Evolutionary conservation across 2,888 invertebrate genomes (phyloP).

Genomic region (Rhaphigaster nebulosa): DNA sequence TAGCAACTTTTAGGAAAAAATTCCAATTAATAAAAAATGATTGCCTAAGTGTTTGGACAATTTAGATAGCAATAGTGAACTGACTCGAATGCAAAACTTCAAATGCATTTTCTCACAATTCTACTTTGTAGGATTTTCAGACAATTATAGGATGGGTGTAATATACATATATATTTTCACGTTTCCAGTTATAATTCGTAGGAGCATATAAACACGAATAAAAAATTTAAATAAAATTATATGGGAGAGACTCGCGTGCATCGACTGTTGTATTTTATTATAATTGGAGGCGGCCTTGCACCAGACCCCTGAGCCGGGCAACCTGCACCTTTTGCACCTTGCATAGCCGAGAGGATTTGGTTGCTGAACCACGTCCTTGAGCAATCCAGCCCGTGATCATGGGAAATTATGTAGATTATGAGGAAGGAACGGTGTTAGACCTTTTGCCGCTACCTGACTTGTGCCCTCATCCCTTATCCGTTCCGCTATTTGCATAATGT

Average conservation of each 20-base stretch:
- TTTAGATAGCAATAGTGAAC: too few species aligned
- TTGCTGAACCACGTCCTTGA: conserved; percentile 34
- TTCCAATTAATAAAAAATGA: too few species aligned
- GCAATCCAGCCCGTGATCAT: not conserved
- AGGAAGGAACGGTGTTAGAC: conserved; percentile 1
- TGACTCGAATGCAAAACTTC: too few species aligned
- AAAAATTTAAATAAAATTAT: not conserved
- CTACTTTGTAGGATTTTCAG: too few species aligned
- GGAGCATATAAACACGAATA: not conserved
- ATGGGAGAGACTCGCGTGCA: not conserved
- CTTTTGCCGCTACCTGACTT: conserved; percentile 40
- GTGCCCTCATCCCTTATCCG: conserved; percentile 41
- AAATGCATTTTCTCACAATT: too few species aligned
- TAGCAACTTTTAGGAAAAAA: too few species aligned
- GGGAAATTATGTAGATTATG: conserved; percentile 43
- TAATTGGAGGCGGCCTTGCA: not conserved
- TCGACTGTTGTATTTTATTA: not conserved
- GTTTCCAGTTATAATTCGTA: not conserved
- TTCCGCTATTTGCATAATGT: conserved; percentile 23
- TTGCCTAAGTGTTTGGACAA: too few species aligned
- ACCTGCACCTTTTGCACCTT: conserved; percentile 47
- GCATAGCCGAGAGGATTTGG: conserved; percentile 20
- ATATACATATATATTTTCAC: not conserved
- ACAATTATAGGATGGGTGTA: too few species aligned
- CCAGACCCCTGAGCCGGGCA: not conserved